Evolutionary conservation across 2,888 invertebrate species (phyloP), one percentile per base, ranked within the genome.

Genomic region (Globia sparganii): DNA sequence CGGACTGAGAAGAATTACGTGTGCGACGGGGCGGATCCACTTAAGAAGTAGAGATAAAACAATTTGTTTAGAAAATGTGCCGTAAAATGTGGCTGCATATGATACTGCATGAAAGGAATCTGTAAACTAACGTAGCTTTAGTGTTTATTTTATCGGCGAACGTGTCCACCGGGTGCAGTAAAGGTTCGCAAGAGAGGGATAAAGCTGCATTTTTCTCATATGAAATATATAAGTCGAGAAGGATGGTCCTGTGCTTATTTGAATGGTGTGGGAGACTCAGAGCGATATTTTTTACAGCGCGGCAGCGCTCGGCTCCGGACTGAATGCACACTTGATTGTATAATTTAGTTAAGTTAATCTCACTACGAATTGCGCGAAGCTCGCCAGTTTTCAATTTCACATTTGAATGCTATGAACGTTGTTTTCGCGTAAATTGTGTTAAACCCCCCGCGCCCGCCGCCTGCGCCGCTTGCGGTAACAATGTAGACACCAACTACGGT

Each of bases 1-100:
- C 96, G 93, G 94, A 92, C 94, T 91, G 94, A 92, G 94, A 94
- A 94, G 94, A 94, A 94, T 95, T 95, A 95, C 95, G 94, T 93
- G 92, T 92, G 93, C 93, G 92, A 92, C 90, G 90, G 91, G 91
- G 90, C 91, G 93, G 89, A 94, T 94, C 94, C 94, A 93, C 93
- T 95, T 94, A 93, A 92, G 93, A 91, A 93, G 90, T 91, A 90
- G 93, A 94, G 93, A 95, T 95, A 95, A 95, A 96, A 95, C 95
- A 95, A 95, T 95, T 96, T 95, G 94, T 94, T 95, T 94, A 92
- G 91, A 93, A 93, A 94, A 94, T 94, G 91, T 92, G 92, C 90
- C 89, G 92, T 92, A 92, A 93, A 93, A 94, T 92, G 91, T 88
- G 89, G 87, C 87, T 90, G 92, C 91, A 91, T 91, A 90, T 89